Base-by-base conservation (phyloP, 1,140 invertebrate genomes). In the Steinernema feltiae region DNA sequence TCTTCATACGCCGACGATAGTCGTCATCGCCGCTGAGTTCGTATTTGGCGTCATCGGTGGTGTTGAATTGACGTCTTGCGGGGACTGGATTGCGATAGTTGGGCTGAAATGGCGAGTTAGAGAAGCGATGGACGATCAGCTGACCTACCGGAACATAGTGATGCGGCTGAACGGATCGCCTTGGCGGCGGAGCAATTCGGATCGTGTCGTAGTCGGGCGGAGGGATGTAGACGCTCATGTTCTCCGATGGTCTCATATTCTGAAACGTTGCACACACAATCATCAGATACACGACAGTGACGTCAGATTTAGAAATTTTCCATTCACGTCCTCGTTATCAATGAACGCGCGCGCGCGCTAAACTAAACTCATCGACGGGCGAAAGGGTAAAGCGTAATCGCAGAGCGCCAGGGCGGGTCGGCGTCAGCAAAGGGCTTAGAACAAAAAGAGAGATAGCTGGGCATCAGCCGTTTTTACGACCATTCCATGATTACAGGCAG, bases 161-260 rank as follows among this genome's bases (percentile, higher is more conserved):
- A 27, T 63, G 53, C 7, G 15, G 15, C 24, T 21, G 12, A 3
- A 17, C 53, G 7, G 12, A 21, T 63, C 53, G 7, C 24, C 53
- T 63, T 21, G 7, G 53, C 3, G 53, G 24, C 53, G 15, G 15
- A n/a, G 53, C 24, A 63, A 63, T 15, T 27, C 53, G 12, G 53
- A 63, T 27, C 12, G 53, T 63, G 53, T 63, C 53, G 53, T 63
- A 63, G 53, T 63, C 53, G 2, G 53, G 53, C 3, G 53, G 53
- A 15, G 53, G 53, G 7, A 63, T 63, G 24, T 63, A 63, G 24
- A 63, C 53, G 24, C 53, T 27, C 15, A 63, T 27, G 24, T 63
- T 63, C 53, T 63, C 53, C 24, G 53, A 41, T 18, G 18, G 35
- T 7, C 7, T 41, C 35, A 7, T 41, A 41, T 41, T 41, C 12